Evolutionary conservation across 2,113 vertebrate genomes (phyloP).

Genomic region (Pithys albifrons): DNA sequence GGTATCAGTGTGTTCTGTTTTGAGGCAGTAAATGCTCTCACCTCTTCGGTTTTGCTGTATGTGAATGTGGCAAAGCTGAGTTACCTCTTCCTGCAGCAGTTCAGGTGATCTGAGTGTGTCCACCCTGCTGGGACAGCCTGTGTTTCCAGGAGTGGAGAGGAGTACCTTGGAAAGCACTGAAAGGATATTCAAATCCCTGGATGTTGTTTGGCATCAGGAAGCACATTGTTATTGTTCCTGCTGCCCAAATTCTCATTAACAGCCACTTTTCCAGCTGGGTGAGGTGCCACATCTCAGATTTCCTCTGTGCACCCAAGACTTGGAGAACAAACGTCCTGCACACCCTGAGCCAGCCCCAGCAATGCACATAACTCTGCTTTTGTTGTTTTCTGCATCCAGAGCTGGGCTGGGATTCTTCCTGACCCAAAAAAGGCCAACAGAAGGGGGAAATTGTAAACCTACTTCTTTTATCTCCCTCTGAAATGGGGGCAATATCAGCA

Average conservation of each 20-base stretch:
- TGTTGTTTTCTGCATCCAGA: neutral
- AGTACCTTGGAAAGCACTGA: neutral
- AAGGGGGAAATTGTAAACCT: neutral
- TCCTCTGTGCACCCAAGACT: neutral
- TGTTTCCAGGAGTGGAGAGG: neutral
- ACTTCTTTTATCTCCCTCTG: neutral
- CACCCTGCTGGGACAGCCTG: neutral
- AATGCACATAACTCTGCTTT: neutral
- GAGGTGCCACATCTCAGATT: neutral
- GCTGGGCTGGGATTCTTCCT: neutral
- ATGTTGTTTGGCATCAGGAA: neutral
- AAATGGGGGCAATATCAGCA: neutral
- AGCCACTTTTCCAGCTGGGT: neutral
- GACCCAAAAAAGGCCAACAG: neutral
- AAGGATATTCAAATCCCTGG: neutral
- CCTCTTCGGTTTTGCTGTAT: neutral
- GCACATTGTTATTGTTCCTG: rapidly evolving
- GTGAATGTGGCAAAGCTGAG: neutral
- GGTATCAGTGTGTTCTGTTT: neutral
- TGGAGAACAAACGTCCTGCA: rapidly evolving
- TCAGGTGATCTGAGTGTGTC: neutral
- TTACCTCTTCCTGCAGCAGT: neutral
- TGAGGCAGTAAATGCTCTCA: neutral
- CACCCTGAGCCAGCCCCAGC: neutral
- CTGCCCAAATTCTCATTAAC: neutral